These are phyloP conservation scores for Formicarius rufipectus DNA, from an alignment of 2,113 vertebrate species.

Conservation along the genomic window DNA sequence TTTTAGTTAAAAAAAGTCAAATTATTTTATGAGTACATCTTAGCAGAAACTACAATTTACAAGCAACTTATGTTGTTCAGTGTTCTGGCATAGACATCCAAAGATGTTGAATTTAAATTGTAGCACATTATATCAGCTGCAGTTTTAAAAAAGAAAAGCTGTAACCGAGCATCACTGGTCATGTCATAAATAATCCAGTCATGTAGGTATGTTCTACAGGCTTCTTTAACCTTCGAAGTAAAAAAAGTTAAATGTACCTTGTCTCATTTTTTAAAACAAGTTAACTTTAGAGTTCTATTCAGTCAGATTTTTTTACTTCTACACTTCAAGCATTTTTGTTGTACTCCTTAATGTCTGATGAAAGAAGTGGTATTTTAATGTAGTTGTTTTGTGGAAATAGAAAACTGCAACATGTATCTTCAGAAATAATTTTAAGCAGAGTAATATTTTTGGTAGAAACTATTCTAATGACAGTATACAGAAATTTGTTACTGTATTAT, in stretches of 20 bases:
- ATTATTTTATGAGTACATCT: background rate
- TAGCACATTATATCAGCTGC: background rate
- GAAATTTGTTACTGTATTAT: background rate
- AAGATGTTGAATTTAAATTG: background rate
- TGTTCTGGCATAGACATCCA: background rate
- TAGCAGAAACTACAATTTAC: background rate
- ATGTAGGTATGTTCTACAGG: background rate
- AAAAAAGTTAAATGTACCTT: background rate
- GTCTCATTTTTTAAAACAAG: background rate
- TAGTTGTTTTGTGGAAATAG: background rate
- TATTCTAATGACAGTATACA: background rate
- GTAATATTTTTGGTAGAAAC: background rate
- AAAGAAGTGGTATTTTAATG: background rate
- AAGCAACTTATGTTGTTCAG: background rate
- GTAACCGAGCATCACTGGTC: background rate
- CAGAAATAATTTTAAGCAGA: background rate
- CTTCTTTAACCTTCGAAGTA: background rate
- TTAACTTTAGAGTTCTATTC: background rate
- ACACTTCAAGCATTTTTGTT: background rate
- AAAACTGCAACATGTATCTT: background rate
- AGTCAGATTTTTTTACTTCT: background rate
- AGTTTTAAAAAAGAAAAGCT: background rate
- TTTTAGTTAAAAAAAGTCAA: background rate
- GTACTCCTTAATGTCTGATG: background rate
- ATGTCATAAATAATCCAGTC: background rate